Base-by-base conservation (phyloP, 2,888 invertebrate species). In the Parapristionchus giblindavisi region DNA sequence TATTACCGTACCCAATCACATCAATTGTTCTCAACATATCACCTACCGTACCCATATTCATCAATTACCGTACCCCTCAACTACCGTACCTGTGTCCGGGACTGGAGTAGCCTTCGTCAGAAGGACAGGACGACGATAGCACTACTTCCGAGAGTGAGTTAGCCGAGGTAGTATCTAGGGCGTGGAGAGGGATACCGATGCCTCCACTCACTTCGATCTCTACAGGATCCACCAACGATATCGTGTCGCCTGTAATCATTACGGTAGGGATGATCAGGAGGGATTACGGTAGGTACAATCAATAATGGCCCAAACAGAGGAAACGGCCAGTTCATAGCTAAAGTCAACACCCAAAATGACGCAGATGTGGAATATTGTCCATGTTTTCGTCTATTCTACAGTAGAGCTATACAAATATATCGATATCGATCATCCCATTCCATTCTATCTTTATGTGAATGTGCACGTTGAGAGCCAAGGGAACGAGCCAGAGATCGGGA, bases 21-120 rank as follows among this genome's bases (percentile, higher is more conserved):
- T n/a, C n/a, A n/a, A n/a, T n/a, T n/a, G n/a, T n/a, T n/a, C n/a
- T n/a, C n/a, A n/a, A n/a, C n/a, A n/a, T n/a, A n/a, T n/a, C n/a
- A n/a, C n/a, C n/a, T n/a, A n/a, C n/a, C n/a, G n/a, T n/a, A n/a
- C n/a, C n/a, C n/a, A n/a, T n/a, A n/a, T n/a, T n/a, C n/a, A n/a
- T n/a, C n/a, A n/a, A n/a, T n/a, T n/a, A 48, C 48, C 11, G 48
- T 48, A 48, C 48, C 48, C 48, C 48, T 48, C 48, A 14, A 17
- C 48, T 48, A 48, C 60, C 60, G 40, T 56, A 74, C 74, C 74
- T 58, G 74, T 74, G 60, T 40, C 43, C 65, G 51, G 74, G 74
- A 24, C 74, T 74, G 40, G 52, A 74, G 74, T 74, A 74, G 6
- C 74, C 74, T 54, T 74, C 74, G 74, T 74, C 74, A 2, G 74